Evolutionary conservation across 2,888 invertebrate species (phyloP), one percentile per base, ranked within the genome.

Genomic region (Lithophane ornitopus): DNA sequence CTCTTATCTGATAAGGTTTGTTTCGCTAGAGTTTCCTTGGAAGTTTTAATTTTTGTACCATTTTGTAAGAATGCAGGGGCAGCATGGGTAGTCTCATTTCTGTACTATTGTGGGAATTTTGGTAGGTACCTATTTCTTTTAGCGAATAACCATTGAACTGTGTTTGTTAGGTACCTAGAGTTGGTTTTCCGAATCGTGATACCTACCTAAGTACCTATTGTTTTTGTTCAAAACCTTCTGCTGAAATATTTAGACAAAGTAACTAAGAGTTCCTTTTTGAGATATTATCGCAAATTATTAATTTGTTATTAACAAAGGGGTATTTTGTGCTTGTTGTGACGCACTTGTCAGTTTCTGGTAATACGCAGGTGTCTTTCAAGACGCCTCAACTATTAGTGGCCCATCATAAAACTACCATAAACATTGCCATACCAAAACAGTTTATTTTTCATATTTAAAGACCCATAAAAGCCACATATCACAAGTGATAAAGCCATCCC

Each of bases 1-100:
- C 71, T 49, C 81, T 92, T 91, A 92, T 92, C 92, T 81, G 91
- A 92, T 91, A 90, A 88, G 72, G 71, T n/a, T 26, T 12, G 8
- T 61, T 58, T 62, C 22, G 22, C 12, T 44, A 46, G n/a, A 41
- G 19, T 82, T 88, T 87, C 86, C 61, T 66, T 80, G 83, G 81
- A 85, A 74, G 69, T 78, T 66, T 58, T 11, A 9, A 78, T 74
- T 67, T 67, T 67, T 63, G 49, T 63, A 68, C 14, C 6, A 34
- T 61, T 63, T 81, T 68, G 16, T 59, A 28, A 58, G 34, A 70
- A 65, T 70, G n/a, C n/a, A n/a, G n/a, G n/a, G 41, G 44, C 56
- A 39, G 16, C 4, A 2, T n/a, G 16, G 28, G 44, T 14, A 34
- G 49, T 58, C 34, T 67, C 52, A 6, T 34, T 68, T 54, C 22